Base-by-base conservation (phyloP, 2,888 invertebrate species). In the Hybos culiciformis region DNA sequence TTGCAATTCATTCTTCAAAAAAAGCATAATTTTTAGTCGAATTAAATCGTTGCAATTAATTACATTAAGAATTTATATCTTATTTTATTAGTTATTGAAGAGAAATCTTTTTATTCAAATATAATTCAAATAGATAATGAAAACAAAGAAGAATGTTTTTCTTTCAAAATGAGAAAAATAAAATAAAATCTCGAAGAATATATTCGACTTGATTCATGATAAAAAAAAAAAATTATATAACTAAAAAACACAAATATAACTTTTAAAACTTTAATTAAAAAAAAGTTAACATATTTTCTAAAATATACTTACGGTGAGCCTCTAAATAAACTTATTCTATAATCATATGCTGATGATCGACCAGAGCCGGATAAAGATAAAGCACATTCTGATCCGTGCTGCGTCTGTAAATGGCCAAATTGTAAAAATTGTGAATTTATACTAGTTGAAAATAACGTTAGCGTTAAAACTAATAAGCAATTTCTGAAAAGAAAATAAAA, bases 261-360 rank as follows among this genome's bases (percentile, higher is more conserved):
- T 24, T 24, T 24, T 24, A 24, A 24, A 24, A 24, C n/a, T n/a
- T n/a, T n/a, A n/a, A n/a, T n/a, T n/a, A n/a, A n/a, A n/a, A n/a
- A n/a, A n/a, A n/a, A n/a, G n/a, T n/a, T n/a, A n/a, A n/a, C n/a
- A 15, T 34, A 9, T 32, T 21, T 12, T 37, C 18, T 39, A 23
- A n/a, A n/a, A 11, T 37, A 48, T 65, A 83, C 85, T 82, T 70
- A 87, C 86, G 78, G 72, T 54, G 77, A 75, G 51, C 85, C 84
- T 55, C 85, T 75, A 39, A 90, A 75, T 47, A 88, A 71, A 68
- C 88, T 88, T 54, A 83, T 76, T 57, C 82, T 82, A 65, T 87
- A 87, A 67, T 90, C 88, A 57, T 82, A 88, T 14, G 80, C 76
- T 45, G 82, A 85, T 50, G 83, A 81, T 55, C 83, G 75, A 44